Evolutionary conservation across 2,113 vertebrate species (phyloP).

Genomic region (Toxostoma redivivum): DNA sequence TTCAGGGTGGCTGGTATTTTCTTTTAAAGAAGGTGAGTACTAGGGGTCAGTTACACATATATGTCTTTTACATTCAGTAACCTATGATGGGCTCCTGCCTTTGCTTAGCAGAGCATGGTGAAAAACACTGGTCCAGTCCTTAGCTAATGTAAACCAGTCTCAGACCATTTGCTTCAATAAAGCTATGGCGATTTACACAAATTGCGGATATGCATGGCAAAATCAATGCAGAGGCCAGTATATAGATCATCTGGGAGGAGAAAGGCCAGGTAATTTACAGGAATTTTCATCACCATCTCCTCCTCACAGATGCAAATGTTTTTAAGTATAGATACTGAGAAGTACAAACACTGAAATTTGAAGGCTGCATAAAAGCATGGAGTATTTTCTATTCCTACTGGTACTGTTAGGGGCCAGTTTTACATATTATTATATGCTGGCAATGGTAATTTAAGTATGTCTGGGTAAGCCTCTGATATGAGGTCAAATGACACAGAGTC

Average conservation of each 20-base stretch:
- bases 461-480: background rate
- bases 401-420: background rate
- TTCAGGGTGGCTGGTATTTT: constrained; percentile 35
- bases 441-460: background rate
- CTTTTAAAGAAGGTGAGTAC: constrained; percentile 32
- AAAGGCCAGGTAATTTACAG: background rate
- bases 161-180: constrained; percentile 41
- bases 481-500: background rate
- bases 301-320: background rate
- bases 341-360: background rate
- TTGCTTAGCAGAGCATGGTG: background rate
- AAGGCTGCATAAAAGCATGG: background rate
- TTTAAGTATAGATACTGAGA: background rate
- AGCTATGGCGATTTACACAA: background rate
- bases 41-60: constrained; percentile 17
- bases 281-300: background rate
- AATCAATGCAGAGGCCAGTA: background rate
- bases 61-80: background rate
- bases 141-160: constrained; percentile 33
- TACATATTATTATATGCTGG: background rate
- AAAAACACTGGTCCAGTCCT: constrained; percentile 8
- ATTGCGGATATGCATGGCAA: background rate
- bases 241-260: background rate
- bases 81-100: background rate
- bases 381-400: background rate